Percentiles rank a stretch among this genome's conserved stretches.
phyloP scores from a whole-genome alignment of 2,797 vertebrate species.

The Chrysocyon brachyurus region DNA sequence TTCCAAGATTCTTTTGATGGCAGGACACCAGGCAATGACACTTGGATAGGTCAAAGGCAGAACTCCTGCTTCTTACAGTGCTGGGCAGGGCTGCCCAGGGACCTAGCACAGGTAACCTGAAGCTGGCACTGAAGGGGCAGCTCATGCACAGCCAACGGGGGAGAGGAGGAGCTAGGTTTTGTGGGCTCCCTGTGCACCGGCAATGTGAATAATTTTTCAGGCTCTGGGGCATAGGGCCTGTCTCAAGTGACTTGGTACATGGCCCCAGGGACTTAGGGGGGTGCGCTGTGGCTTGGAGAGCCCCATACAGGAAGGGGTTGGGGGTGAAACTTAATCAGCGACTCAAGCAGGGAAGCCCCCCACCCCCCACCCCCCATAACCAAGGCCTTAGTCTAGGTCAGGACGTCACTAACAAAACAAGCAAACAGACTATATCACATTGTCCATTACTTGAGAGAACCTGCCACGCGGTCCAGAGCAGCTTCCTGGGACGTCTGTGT shows the following conservation, averaged over 20 bases:
- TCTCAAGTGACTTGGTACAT: not conserved
- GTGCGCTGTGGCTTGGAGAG: not conserved
- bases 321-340: not conserved
- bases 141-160: fast-evolving
- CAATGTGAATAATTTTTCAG: not conserved
- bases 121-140: not conserved
- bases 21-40: fast-evolving
- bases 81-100: fast-evolving
- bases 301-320: not conserved
- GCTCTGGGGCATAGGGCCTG: not conserved
- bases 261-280: not conserved
- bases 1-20: not conserved
- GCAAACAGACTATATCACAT: fast-evolving
- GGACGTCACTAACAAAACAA: no score
- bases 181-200: not conserved
- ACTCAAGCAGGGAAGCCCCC: no score
- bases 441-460: not conserved
- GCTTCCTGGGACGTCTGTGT: not conserved
- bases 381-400: no score
- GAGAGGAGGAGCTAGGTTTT: not conserved
- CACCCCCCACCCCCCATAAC: not conserved
- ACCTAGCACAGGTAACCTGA: no score
- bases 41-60: not conserved
- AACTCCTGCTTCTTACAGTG: not conserved
- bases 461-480: not conserved